A percentile compares a stretch with the other conserved stretches of the same genome.
Conservation (phyloP, 2,888 invertebrate species). For the Tuberolachnus salignus region DNA sequence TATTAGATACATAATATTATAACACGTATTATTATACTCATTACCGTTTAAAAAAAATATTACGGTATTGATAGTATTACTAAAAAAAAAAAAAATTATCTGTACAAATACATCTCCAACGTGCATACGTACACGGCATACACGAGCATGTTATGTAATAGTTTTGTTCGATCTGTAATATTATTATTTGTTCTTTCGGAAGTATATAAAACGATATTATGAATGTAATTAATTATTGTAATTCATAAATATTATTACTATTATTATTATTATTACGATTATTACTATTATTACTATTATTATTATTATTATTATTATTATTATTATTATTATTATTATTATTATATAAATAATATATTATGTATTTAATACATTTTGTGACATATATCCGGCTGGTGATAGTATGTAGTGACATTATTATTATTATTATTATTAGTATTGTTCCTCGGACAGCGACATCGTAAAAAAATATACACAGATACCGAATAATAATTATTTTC, state of each 20-base stretch:
- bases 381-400: not conserved
- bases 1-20: not conserved
- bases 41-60: slow-evolving; percentile 5
- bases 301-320: slow-evolving; percentile 13
- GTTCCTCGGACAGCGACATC: slow-evolving; percentile 9
- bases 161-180: not conserved
- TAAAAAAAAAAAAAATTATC: not conserved
- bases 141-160: not conserved
- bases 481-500: not conserved
- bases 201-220: not conserved
- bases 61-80: not conserved
- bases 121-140: no score
- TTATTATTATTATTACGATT: not conserved
- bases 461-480: no score
- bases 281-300: not conserved
- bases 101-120: slow-evolving; percentile 10
- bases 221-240: not conserved
- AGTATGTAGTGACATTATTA: not conserved
- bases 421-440: no score
- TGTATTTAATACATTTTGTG: not conserved
- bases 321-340: not conserved
- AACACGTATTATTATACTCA: no score
- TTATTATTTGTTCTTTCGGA: slow-evolving; percentile 3
- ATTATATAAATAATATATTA: not conserved
- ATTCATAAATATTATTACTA: slow-evolving; percentile 20